Conservation (phyloP, 2,113 vertebrate species). For the Leptobrachium leishanense region DNA sequence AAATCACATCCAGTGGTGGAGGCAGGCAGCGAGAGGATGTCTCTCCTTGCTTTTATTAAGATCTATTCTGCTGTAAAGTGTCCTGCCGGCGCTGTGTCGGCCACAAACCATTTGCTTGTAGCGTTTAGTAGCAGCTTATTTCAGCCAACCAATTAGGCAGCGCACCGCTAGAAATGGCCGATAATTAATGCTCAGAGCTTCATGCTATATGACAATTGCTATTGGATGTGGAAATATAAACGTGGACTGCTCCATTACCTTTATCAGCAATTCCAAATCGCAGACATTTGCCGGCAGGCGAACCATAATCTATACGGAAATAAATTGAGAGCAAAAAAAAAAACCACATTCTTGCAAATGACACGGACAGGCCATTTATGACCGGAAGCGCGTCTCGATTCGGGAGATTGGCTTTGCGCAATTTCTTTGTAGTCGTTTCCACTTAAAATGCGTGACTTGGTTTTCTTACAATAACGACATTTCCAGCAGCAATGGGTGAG, state of each 20-base stretch:
- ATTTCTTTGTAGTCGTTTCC: neutral
- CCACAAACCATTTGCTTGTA: conserved; percentile 19
- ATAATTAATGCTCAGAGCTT: conserved; percentile 39
- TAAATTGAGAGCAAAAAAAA: neutral
- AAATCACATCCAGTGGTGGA: no score
- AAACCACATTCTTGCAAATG: no score
- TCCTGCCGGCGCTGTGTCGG: neutral
- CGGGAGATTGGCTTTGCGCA: no score
- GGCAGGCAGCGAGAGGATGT: no score
- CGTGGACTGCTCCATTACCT: conserved; percentile 41
- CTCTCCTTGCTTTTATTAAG: no score
- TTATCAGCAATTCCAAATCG: conserved; percentile 16
- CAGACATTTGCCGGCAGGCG: conserved; percentile 18
- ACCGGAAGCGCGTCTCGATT: no score
- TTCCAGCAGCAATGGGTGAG: no score
- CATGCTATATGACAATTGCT: conserved; percentile 36
- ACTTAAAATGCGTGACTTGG: no score
- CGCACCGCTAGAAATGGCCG: conserved; percentile 12
- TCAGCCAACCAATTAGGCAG: conserved; percentile 43
- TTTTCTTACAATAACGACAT: no score
- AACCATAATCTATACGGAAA: conserved; percentile 23
- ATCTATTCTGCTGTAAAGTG: no score
- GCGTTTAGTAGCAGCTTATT: conserved; percentile 1
- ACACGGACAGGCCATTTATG: no score
- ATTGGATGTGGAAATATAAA: conserved; percentile 44